Evolutionary conservation across 2,888 invertebrate species (phyloP), one percentile per base, ranked within the genome.

Genomic region (Macropis europaea): DNA sequence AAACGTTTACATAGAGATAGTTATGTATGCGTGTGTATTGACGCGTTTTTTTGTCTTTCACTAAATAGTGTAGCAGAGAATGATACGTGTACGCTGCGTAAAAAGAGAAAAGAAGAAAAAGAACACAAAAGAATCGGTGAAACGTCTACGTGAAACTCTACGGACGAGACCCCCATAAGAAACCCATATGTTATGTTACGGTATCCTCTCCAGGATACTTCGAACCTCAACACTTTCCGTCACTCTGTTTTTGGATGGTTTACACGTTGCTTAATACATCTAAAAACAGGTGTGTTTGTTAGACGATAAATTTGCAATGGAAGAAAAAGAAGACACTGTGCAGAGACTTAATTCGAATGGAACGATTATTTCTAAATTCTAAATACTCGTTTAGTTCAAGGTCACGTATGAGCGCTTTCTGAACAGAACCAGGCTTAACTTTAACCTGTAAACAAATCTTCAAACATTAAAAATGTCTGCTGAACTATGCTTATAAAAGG

Each of bases 171-270:
- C 22, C 38, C 19, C 13, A 6, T n/a, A 7, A 19, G 19, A 40
- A 70, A 30, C 15, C 15, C 53, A 6, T 60, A 36, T n/a, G n/a
- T n/a, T n/a, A n/a, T n/a, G n/a, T n/a, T n/a, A n/a, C n/a, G 43
- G 47, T 38, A 59, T 59, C 52, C 59, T 40, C 28, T 7, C 28
- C 36, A 26, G 28, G 59, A 59, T 59, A 38, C 9, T 56, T n/a
- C 3, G 32, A 34, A n/a, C 6, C 48, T 56, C 13, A 34, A 60
- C 64, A 64, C 59, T 60, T 63, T 73, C 73, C 59, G 13, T 11
- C 13, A 45, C n/a, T 38, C 42, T 50, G 43, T 45, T 36, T 66
- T 63, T 43, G 50, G 43, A 43, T 22, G 40, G 24, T 56, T 38
- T 24, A 47, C 32, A 48, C 34, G 22, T 5, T 9, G 3, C 22